These are phyloP conservation scores for Sycophaga agraensis DNA, from an alignment of 1,140 invertebrate species.

Conservation along the genomic window DNA sequence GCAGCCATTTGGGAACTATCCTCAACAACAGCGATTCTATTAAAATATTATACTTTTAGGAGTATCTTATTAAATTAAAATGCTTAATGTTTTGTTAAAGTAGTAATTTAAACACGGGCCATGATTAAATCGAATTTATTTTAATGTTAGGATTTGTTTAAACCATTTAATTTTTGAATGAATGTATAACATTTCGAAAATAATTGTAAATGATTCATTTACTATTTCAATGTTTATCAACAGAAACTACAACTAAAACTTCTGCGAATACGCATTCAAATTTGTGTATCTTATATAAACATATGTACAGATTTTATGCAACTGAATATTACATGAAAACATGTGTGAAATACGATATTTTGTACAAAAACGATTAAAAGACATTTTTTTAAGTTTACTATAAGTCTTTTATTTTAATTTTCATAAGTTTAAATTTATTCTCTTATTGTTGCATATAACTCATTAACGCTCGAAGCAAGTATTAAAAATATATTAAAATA, in stretches of 20 bases:
- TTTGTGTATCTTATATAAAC: constrained; percentile 3
- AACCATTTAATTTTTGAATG: constrained; percentile 1
- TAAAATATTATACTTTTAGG: constrained; percentile 24
- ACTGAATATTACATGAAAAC: not conserved
- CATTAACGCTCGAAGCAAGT: no score
- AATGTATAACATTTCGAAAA: not conserved
- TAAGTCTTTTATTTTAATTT: constrained; percentile 8
- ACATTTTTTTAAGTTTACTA: constrained; percentile 20
- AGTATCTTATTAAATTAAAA: not conserved
- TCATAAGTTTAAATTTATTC: no score
- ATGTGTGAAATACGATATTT: constrained; percentile 19
- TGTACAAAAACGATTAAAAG: constrained; percentile 25
- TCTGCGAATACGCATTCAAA: constrained; percentile 4
- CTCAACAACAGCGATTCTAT: constrained; percentile 47
- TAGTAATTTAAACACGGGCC: constrained; percentile 1
- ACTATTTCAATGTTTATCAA: not conserved
- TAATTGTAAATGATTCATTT: constrained; percentile 3
- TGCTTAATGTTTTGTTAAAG: no score
- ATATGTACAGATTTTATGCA: constrained; percentile 17
- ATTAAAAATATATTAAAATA: no score
- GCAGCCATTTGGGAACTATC: constrained; percentile 48
- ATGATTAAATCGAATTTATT: not conserved
- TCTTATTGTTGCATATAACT: no score
- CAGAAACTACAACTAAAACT: not conserved
- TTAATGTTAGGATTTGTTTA: constrained; percentile 9